phyloP scores from a whole-genome alignment of 2,888 invertebrate genomes.

The Lepetodrilus schrolli region DNA sequence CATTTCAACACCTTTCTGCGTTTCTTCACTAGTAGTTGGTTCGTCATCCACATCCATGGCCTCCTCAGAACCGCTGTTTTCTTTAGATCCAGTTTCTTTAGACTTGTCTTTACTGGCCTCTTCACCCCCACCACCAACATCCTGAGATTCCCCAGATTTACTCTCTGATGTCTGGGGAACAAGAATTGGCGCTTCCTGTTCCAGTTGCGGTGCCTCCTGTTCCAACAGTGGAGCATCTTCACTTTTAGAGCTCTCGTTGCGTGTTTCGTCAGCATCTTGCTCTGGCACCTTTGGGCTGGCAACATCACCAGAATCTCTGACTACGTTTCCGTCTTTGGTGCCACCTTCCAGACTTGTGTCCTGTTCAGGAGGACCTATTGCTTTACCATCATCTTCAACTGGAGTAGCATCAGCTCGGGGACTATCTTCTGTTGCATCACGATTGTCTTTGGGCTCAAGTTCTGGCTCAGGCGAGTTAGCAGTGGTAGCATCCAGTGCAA shows the following conservation, averaged over 20 bases:
- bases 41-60: not conserved
- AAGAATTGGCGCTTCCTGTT: conserved; percentile 2
- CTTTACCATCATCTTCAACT: not conserved
- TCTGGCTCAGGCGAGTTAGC: not conserved
- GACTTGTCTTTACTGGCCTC: not conserved
- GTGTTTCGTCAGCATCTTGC: no score
- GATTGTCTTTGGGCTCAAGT: not conserved
- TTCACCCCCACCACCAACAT: not conserved
- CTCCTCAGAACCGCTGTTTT: not conserved
- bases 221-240: not conserved
- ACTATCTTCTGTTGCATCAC: not conserved
- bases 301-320: no score
- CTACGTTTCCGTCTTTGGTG: no score
- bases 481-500: no score
- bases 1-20: not conserved
- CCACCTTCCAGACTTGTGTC: no score
- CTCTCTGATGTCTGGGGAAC: conserved; percentile 9
- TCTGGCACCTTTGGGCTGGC: no score
- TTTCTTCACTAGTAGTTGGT: not conserved
- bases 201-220: conserved; percentile 10
- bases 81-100: not conserved
- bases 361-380: no score
- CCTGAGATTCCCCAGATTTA: not conserved
- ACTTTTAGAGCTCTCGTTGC: not conserved
- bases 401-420: conserved; percentile 9